These are phyloP conservation scores for Tragelaphus eurycerus DNA, from an alignment of 2,797 vertebrate species.

Conservation along the genomic window DNA sequence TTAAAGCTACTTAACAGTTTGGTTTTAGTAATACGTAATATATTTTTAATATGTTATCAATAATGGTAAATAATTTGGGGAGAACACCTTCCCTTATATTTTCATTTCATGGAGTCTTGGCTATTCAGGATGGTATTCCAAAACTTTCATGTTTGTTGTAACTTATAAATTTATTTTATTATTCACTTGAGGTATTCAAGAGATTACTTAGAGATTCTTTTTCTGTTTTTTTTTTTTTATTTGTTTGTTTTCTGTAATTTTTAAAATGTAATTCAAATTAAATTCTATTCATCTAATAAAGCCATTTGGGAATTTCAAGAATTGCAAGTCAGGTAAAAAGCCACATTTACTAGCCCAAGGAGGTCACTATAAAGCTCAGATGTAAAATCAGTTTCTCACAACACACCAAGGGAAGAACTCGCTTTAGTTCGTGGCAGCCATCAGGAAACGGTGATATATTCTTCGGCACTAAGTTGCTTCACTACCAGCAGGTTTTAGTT, in stretches of 20 bases:
- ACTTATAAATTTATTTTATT: slow-evolving; percentile 15
- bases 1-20: not conserved
- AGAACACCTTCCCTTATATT: not conserved
- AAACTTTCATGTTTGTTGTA: not conserved
- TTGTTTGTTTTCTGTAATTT: not conserved
- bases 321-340: slow-evolving; percentile 28
- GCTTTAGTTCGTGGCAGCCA: slow-evolving; percentile 21
- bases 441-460: slow-evolving; percentile 47
- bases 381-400: slow-evolving; percentile 64
- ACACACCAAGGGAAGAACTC: not conserved
- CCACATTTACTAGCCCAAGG: slow-evolving; percentile 36
- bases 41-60: not conserved
- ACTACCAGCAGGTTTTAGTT: slow-evolving; percentile 66
- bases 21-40: not conserved
- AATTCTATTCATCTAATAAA: not conserved
- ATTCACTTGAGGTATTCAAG: not conserved
- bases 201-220: not conserved
- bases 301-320: slow-evolving; percentile 40
- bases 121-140: not conserved
- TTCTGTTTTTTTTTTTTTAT: not conserved
- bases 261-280: not conserved
- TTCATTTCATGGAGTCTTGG: not conserved
- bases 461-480: not conserved
- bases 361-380: slow-evolving; percentile 1
- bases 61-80: not conserved